Conservation (phyloP, 2,888 invertebrate species). For the Cheilosia scutellata region DNA sequence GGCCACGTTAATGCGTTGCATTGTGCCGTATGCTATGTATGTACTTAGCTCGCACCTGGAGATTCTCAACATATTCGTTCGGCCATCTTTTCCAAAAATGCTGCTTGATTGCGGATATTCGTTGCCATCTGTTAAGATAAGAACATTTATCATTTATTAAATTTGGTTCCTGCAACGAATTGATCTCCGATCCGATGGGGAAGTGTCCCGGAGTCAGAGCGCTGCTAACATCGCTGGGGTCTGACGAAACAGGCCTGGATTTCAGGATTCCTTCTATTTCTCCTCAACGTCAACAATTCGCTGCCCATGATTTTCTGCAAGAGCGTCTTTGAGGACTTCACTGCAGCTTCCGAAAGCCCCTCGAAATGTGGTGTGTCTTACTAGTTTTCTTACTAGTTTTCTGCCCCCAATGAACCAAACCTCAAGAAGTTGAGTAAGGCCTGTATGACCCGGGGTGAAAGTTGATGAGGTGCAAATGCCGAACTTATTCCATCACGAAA, state of each 20-base stretch:
- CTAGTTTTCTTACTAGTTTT: too few species aligned
- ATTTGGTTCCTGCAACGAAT: conserved; percentile 8
- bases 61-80: neutral
- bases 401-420: too few species aligned
- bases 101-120: neutral
- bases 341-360: neutral
- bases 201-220: conserved; percentile 4
- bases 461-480: too few species aligned
- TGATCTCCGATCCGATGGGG: neutral
- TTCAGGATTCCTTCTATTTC: neutral
- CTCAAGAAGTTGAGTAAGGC: too few species aligned
- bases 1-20: too few species aligned
- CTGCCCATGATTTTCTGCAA: neutral
- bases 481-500: too few species aligned
- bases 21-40: neutral
- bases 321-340: neutral
- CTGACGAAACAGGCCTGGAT: neutral
- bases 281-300: neutral
- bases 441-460: too few species aligned
- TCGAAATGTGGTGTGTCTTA: neutral
- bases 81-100: neutral
- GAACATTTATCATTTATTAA: neutral
- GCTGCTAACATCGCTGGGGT: neutral
- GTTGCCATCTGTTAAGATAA: conserved; percentile 6
- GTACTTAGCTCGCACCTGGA: neutral